phyloP scores from a whole-genome alignment of 2,113 vertebrate species.

The Otocyon megalotis region DNA sequence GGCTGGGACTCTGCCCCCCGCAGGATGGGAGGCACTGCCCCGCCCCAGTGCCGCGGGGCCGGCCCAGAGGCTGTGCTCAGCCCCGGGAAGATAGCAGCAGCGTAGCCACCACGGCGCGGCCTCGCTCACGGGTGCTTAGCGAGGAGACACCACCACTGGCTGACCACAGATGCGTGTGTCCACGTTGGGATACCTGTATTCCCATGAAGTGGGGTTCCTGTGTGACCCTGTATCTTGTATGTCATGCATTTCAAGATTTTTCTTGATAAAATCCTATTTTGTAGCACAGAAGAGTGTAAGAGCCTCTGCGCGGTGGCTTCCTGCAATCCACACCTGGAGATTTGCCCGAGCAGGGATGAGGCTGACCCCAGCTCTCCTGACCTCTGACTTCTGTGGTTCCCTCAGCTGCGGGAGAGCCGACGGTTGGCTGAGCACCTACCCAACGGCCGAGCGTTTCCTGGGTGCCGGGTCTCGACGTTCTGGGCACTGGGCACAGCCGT shows the following conservation, averaged over 20 bases:
- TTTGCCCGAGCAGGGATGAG: not conserved
- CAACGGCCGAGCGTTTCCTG: not conserved
- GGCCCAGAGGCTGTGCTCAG: not conserved
- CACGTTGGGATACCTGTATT: not conserved
- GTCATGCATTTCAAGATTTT: not conserved
- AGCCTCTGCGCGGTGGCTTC: not conserved
- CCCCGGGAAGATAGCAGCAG: not conserved
- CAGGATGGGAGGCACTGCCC: accelerated
- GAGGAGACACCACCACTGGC: not conserved
- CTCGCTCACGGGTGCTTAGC: not conserved
- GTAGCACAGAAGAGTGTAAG: not conserved
- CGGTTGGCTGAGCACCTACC: not conserved
- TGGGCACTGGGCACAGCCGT: not conserved
- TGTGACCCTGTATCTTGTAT: not conserved
- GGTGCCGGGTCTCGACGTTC: not conserved
- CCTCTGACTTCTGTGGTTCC: not conserved
- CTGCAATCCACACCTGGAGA: not conserved
- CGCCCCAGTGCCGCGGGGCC: accelerated
- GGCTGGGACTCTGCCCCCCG: not conserved
- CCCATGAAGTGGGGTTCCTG: not conserved
- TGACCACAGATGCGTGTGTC: not conserved
- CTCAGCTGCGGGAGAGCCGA: not conserved
- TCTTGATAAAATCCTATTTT: not conserved
- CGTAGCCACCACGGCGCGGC: not conserved
- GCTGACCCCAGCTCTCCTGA: accelerated